phyloP scores from a whole-genome alignment of 2,113 vertebrate species.

The Fukomys damarensis region DNA sequence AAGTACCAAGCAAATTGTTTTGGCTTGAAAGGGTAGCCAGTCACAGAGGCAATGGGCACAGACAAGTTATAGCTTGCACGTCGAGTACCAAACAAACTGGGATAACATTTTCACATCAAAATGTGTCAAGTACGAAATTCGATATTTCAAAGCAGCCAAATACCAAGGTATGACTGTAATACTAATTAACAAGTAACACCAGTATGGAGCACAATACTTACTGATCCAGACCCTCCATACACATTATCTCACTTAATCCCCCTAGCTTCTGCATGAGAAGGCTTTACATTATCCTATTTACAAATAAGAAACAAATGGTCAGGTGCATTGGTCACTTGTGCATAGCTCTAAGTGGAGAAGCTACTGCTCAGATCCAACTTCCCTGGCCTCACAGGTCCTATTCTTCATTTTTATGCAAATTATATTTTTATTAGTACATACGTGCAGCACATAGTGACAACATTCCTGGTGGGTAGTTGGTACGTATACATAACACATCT shows the following conservation, averaged over 20 bases:
- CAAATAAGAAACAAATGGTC: neutral
- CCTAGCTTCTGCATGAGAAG: neutral
- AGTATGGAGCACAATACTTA: neutral
- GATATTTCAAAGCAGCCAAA: neutral
- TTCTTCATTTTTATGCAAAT: neutral
- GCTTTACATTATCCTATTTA: neutral
- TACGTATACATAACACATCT: neutral
- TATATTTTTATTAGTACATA: neutral
- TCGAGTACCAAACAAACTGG: neutral
- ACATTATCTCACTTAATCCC: slow-evolving; percentile 26
- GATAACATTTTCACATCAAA: neutral
- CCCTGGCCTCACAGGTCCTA: neutral
- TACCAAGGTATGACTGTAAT: neutral
- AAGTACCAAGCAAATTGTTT: neutral
- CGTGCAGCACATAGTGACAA: neutral
- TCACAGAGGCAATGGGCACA: neutral
- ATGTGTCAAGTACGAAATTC: neutral
- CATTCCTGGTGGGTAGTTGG: neutral
- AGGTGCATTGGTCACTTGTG: neutral
- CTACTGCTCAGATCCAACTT: neutral
- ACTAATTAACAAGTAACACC: neutral
- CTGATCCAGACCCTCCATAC: neutral
- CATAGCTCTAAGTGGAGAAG: neutral
- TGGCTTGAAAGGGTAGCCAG: neutral
- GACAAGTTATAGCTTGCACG: neutral